These are phyloP conservation scores for Drosophila melanogaster DNA, from an alignment of 1,140 invertebrate genomes.

Conservation along the genomic window Release_6_plus_ISO1_MT NT_033779.5:10147501-10148000, in stretches of 20 bases:
- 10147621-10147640: not conserved
- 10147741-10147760: conserved; percentile 46
- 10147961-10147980: no score
- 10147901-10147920: no score
- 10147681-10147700: conserved; percentile 36
- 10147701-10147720: conserved; percentile 31
- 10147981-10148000: conserved; percentile 1
- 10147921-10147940: no score
- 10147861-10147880: conserved; percentile 2
- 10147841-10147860: conserved; percentile 21
- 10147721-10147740: conserved; percentile 37
- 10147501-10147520: no score
- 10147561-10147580: no score
- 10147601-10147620: not conserved
- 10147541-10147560: not conserved
- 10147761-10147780: conserved; percentile 55
- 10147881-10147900: not conserved
- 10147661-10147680: not conserved
- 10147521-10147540: not conserved
- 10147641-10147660: not conserved
- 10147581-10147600: not conserved
- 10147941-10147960: no score
- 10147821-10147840: conserved; percentile 26
- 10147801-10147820: not conserved
- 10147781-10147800: conserved; percentile 38